Conservation (phyloP, 2,797 vertebrate species). For the Sebastes iracundus region DNA sequence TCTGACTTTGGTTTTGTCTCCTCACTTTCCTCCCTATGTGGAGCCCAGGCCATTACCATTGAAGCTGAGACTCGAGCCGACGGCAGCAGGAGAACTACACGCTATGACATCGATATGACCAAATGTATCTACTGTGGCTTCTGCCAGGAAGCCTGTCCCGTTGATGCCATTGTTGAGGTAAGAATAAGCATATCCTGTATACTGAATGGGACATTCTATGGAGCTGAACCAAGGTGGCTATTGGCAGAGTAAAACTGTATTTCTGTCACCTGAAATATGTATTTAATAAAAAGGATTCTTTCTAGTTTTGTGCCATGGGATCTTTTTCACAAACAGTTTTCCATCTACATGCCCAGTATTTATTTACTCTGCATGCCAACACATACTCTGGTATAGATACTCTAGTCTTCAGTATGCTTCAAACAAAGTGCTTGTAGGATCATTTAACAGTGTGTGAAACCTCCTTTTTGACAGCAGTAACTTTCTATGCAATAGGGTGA, state of each 20-base stretch:
- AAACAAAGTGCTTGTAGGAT: not conserved
- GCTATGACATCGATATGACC: conserved; percentile 95
- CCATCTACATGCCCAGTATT: not conserved
- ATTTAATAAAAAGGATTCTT: not conserved
- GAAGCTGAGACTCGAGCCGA: conserved; percentile 91
- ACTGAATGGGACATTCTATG: not conserved
- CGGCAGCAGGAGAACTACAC: conserved; percentile 91
- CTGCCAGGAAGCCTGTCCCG: conserved; percentile 95
- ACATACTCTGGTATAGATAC: not conserved
- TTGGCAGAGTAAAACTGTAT: not conserved
- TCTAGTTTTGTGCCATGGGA: not conserved
- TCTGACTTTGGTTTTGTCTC: not conserved
- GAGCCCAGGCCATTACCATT: conserved; percentile 90
- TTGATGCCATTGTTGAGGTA: conserved; percentile 94
- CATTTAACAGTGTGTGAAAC: not conserved
- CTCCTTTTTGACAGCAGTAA: not conserved
- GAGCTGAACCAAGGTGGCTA: not conserved
- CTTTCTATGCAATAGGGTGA: not conserved
- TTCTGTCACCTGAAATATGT: not conserved
- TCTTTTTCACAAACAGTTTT: not conserved
- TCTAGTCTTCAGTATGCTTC: not conserved
- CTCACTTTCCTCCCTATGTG: not conserved
- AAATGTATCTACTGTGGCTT: conserved; percentile 96
- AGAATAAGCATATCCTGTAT: not conserved
- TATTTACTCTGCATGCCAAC: not conserved